A percentile compares a stretch with the other conserved stretches of the same genome.
phyloP scores from a whole-genome alignment of 2,113 vertebrate species.

The Laticauda laticaudata region DNA sequence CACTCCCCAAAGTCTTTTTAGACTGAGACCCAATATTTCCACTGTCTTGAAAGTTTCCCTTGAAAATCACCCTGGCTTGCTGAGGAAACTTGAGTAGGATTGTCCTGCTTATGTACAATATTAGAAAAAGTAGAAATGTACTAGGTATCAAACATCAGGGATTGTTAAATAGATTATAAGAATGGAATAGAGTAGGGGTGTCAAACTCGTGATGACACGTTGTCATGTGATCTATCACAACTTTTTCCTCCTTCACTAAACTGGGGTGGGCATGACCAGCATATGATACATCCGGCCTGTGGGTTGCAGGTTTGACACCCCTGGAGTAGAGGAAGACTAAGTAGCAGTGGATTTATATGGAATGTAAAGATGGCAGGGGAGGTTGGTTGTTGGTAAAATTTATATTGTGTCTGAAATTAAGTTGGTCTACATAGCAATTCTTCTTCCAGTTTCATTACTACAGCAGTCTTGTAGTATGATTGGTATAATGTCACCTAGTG shows the following conservation, averaged over 20 bases:
- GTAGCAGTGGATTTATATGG: background rate
- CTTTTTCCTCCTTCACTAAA: too few relatives aligned
- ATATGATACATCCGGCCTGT: too few relatives aligned
- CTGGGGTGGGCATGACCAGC: too few relatives aligned
- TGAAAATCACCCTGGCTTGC: background rate
- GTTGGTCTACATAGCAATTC: background rate
- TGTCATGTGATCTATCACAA: too few relatives aligned
- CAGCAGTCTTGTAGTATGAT: background rate
- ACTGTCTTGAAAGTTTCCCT: background rate
- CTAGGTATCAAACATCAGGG: background rate
- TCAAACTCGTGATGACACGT: too few relatives aligned
- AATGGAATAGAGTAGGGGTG: too few relatives aligned
- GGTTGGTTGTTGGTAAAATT: background rate
- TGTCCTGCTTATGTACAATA: background rate
- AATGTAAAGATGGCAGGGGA: background rate
- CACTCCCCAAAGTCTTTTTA: background rate
- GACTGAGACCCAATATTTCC: background rate
- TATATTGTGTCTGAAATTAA: background rate
- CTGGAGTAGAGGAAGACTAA: background rate
- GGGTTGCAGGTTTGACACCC: too few relatives aligned
- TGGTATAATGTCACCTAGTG: background rate
- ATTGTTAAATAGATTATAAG: background rate
- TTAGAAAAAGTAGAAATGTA: background rate
- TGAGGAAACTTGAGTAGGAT: background rate
- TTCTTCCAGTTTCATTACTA: background rate